Conservation (phyloP, 2,113 vertebrate species). For the Paramormyrops kingsleyae region DNA sequence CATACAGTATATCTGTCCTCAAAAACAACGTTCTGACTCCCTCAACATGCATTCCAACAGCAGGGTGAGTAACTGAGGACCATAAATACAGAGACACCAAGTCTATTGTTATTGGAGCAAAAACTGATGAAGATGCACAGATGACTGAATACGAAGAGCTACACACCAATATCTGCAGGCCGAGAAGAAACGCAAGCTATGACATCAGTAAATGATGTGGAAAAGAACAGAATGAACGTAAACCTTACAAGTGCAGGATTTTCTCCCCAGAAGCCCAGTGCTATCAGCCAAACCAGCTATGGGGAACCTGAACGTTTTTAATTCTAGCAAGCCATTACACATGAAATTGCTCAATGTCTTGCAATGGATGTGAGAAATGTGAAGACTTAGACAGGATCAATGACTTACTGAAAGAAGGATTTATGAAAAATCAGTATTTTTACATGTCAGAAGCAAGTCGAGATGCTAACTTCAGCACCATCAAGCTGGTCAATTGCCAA, state of each 20-base stretch:
- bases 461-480: neutral
- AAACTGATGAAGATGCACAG: too few species aligned
- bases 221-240: neutral
- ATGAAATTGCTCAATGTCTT: neutral
- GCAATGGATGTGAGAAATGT: neutral
- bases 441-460: neutral
- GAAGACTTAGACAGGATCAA: neutral
- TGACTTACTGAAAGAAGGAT: neutral
- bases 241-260: neutral
- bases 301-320: neutral
- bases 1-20: neutral
- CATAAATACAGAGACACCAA: neutral
- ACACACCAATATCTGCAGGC: neutral
- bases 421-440: neutral
- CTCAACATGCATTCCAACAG: neutral
- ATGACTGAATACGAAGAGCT: neutral
- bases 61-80: neutral
- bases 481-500: neutral
- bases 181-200: neutral
- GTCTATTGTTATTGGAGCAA: neutral
- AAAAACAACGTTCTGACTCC: neutral
- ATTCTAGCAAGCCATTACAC: neutral
- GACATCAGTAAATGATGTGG: neutral
- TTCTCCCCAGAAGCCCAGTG: neutral
- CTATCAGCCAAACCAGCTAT: neutral